Percentiles rank a stretch among this genome's conserved stretches.
These are phyloP conservation scores for Lamellibrachia columna DNA, from an alignment of 2,888 invertebrate genomes.

Conservation along the genomic window DNA sequence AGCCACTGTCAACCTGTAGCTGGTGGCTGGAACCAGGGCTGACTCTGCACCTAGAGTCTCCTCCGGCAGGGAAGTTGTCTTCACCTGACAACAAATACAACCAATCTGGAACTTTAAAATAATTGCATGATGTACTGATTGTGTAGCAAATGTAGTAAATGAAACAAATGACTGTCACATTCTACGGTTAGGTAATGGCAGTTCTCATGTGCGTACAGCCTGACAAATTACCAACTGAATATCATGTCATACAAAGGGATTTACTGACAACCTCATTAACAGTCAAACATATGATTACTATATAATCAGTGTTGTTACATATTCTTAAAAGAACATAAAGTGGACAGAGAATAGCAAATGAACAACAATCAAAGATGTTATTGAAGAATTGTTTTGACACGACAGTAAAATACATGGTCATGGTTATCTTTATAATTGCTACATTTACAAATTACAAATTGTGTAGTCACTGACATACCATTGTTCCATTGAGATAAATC, in stretches of 20 bases:
- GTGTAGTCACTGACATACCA: slow-evolving; percentile 47
- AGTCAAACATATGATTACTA: too few relatives aligned
- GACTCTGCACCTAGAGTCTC: slow-evolving; percentile 18
- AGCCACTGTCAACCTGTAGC: slow-evolving; percentile 55
- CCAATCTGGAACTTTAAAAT: background rate
- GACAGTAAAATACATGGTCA: background rate
- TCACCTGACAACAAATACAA: background rate
- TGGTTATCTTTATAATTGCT: background rate
- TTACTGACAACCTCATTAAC: too few relatives aligned
- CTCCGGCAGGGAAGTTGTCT: background rate
- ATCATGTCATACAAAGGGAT: too few relatives aligned
- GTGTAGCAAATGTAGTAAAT: too few relatives aligned
- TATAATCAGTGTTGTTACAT: too few relatives aligned
- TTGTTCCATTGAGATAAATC: slow-evolving; percentile 53
- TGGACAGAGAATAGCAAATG: too few relatives aligned
- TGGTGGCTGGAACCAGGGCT: slow-evolving; percentile 54
- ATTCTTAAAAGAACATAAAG: too few relatives aligned
- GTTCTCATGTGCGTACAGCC: too few relatives aligned
- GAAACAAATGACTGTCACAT: too few relatives aligned
- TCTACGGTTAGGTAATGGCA: too few relatives aligned
- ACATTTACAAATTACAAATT: background rate
- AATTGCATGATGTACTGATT: background rate
- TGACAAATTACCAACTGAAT: too few relatives aligned
- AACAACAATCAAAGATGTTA: background rate
- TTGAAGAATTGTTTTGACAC: background rate